Percentiles rank a stretch among this genome's conserved stretches.
Conservation (phyloP, 1,140 invertebrate species). For the Aphaenogaster ashmeadi region DNA sequence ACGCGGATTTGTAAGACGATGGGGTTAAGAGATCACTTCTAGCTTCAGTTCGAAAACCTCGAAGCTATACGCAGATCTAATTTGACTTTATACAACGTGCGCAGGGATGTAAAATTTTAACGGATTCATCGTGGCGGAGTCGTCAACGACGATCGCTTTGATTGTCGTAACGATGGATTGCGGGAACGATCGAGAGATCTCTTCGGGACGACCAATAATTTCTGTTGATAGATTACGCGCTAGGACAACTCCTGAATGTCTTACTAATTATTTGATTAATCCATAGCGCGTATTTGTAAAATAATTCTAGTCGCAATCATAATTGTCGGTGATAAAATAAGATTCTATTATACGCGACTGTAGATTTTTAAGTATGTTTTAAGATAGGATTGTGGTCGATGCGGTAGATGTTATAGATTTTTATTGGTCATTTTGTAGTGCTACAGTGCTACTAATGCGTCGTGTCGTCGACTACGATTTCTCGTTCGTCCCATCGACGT, state of each 20-base stretch:
- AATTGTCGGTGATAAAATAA: not conserved
- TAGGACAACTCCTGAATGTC: not conserved
- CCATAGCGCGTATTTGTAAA: slow-evolving; percentile 4
- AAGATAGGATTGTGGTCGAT: not conserved
- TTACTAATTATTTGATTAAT: slow-evolving; percentile 20
- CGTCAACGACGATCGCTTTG: slow-evolving; percentile 37
- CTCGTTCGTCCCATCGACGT: slow-evolving; percentile 60
- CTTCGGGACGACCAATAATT: slow-evolving; percentile 49
- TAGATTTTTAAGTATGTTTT: not conserved
- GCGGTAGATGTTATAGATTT: not conserved
- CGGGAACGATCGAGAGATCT: slow-evolving; percentile 44
- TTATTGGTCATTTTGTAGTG: slow-evolving; percentile 28
- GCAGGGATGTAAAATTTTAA: slow-evolving; percentile 38
- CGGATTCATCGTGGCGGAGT: slow-evolving; percentile 43
- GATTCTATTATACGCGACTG: slow-evolving; percentile 2
- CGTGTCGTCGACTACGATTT: slow-evolving; percentile 53
- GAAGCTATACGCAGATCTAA: slow-evolving; percentile 33
- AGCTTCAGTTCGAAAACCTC: slow-evolving; percentile 16
- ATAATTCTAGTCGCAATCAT: slow-evolving; percentile 8
- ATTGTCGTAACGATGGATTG: slow-evolving; percentile 42
- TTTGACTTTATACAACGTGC: slow-evolving; percentile 26
- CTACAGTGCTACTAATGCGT: not conserved
- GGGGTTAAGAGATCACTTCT: slow-evolving; percentile 13
- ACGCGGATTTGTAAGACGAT: slow-evolving; percentile 40
- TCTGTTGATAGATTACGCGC: not conserved